Percentiles rank a stretch among this genome's conserved stretches.
Evolutionary conservation across 2,888 invertebrate species (phyloP).

Genomic region (Dolichopus griseipennis): DNA sequence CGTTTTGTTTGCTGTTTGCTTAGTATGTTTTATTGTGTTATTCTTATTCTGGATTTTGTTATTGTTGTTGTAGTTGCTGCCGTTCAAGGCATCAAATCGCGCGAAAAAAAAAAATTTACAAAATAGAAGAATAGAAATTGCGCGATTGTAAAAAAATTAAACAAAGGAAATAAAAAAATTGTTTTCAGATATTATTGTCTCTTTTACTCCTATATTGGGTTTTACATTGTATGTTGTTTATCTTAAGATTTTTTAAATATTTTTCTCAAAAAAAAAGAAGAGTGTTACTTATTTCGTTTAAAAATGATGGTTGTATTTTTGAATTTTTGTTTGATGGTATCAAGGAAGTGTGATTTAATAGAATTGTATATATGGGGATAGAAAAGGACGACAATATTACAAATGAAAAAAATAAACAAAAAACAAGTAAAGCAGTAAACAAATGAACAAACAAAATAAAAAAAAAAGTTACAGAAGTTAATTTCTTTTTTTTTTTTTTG

Average conservation of each 20-base stretch:
- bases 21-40: neutral
- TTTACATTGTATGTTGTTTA: neutral
- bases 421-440: neutral
- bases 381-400: neutral
- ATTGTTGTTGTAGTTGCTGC: neutral
- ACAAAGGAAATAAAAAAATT: neutral
- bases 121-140: slow-evolving; percentile 18
- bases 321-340: neutral
- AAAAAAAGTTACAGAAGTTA: too few species aligned
- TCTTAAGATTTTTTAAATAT: neutral
- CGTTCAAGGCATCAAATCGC: neutral
- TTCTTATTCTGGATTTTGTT: neutral
- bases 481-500: neutral
- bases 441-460: too few species aligned
- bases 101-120: neutral
- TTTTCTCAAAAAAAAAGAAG: neutral
- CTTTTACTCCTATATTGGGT: neutral
- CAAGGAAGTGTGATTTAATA: neutral
- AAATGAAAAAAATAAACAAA: neutral
- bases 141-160: neutral
- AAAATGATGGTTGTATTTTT: neutral
- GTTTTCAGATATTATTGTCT: neutral
- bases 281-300: too few species aligned
- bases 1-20: slow-evolving; percentile 19
- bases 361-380: neutral